Evolutionary conservation across 2,888 invertebrate species (phyloP), one percentile per base, ranked within the genome.

Genomic region (Leptogaster cylindrica): DNA sequence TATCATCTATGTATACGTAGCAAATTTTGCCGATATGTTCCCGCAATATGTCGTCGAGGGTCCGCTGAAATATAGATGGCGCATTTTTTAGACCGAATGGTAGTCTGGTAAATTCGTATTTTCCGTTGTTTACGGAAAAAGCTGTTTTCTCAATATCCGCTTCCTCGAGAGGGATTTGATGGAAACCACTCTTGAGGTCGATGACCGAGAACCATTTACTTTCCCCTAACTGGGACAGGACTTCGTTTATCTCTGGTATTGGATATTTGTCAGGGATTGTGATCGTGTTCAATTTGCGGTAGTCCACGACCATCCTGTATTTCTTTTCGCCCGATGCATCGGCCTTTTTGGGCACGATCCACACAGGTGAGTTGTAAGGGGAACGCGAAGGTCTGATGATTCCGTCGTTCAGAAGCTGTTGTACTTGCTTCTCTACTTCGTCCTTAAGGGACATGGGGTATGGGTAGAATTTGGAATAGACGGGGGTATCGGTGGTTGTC

Each of bases 1-100:
- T 70, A 33, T 72, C 69, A 8, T 72, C 70, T 8, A 72, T 72
- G 25, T 68, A 72, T 3, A 61, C 51, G 36, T 61, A 66, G 55
- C 66, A 66, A 16, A 27, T 52, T 51, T 66, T 68, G 1, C 68
- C 68, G 16, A 70, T 72, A 46, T 48, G 65, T 6, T 69, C 68
- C 5, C 25, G 27, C 6, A 71, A 52, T 1, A 70, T 69, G 7
- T 71, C 66, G 25, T 72, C 68, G 2, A 70, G 16, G 3, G 65
- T 41, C 12, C 55, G 18, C 18, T 55, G 55, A n/a, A 55, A 55
- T n/a, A 58, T 58, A 12, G 58, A 58, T 7, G 58, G 58, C 6
- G 36, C 39, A 7, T 39, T 58, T 12, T 58, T 58, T 10, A 58
- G 8, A 14, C 58, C 58, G 33, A 58, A 58, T 12, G 58, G 23